phyloP scores from a whole-genome alignment of 2,888 invertebrate species.

The Troides helena region DNA sequence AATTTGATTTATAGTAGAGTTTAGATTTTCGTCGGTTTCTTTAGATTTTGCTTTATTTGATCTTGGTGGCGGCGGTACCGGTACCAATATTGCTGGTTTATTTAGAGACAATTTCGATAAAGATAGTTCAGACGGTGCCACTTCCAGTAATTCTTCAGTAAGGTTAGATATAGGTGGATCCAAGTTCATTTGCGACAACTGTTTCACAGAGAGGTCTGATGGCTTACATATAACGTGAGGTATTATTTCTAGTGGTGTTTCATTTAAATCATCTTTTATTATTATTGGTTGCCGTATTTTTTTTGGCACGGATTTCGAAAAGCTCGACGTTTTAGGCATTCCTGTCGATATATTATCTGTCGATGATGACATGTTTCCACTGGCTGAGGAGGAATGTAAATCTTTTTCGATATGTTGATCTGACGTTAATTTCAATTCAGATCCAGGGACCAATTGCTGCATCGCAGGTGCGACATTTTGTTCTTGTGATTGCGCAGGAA shows the following conservation, averaged over 20 bases:
- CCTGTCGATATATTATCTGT: too few relatives aligned
- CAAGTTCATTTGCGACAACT: conserved; percentile 23
- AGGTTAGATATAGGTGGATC: conserved; percentile 23
- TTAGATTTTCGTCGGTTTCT: conserved; percentile 8
- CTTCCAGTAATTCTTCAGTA: conserved; percentile 12
- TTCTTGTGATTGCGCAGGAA: conserved; percentile 14
- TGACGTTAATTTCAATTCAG: neutral
- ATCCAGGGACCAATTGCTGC: neutral
- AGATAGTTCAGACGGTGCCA: conserved; percentile 9
- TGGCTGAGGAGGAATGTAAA: neutral
- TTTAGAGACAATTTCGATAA: conserved; percentile 9
- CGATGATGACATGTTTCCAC: too few relatives aligned
- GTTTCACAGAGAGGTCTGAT: conserved; percentile 16
- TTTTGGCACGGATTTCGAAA: neutral
- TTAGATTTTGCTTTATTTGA: conserved; percentile 38
- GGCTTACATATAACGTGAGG: conserved; percentile 8
- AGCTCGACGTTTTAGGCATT: neutral
- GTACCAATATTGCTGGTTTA: conserved; percentile 4
- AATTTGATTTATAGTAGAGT: neutral
- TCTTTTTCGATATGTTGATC: neutral
- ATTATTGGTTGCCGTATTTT: conserved; percentile 14
- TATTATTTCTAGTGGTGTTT: conserved; percentile 5
- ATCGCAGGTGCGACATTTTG: neutral
- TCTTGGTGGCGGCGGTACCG: conserved; percentile 34
- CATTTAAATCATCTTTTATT: conserved; percentile 3